Evolutionary conservation across 2,797 vertebrate species (phyloP).

Genomic region (Chanos chanos): DNA sequence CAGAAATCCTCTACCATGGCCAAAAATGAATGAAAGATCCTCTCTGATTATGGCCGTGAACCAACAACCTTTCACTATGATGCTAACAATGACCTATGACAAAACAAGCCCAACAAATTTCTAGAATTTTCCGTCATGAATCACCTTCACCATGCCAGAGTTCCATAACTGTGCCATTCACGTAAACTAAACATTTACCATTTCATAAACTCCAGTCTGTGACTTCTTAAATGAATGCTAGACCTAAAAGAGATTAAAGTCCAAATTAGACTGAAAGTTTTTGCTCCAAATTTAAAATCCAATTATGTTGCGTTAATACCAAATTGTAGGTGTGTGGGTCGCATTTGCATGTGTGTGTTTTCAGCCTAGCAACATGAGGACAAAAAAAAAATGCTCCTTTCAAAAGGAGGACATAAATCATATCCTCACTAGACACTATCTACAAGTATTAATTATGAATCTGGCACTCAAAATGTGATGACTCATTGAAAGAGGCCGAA

Average conservation of each 20-base stretch:
- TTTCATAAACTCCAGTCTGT: too few relatives aligned
- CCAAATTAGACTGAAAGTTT: too few relatives aligned
- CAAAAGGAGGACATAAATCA: slow-evolving; percentile 10
- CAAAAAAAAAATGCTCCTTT: too few relatives aligned
- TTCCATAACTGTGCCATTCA: slow-evolving; percentile 14
- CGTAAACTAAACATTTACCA: too few relatives aligned
- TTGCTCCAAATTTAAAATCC: too few relatives aligned
- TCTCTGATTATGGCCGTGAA: slow-evolving; percentile 25
- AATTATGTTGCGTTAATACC: neutral
- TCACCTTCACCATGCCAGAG: slow-evolving; percentile 19
- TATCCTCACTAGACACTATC: neutral
- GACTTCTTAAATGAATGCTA: too few relatives aligned
- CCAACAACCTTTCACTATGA: slow-evolving; percentile 25
- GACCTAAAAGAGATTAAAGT: too few relatives aligned
- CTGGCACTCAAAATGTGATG: neutral
- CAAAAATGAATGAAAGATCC: slow-evolving; percentile 28
- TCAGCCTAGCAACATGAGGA: too few relatives aligned
- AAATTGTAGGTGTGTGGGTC: too few relatives aligned
- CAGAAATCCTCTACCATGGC: too few relatives aligned
- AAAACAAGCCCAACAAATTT: slow-evolving; percentile 26
- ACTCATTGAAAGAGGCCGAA: neutral
- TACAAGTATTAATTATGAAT: slow-evolving; percentile 3
- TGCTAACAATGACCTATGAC: slow-evolving; percentile 19
- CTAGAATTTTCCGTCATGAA: slow-evolving; percentile 35
- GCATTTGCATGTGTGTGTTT: too few relatives aligned